Conservation (phyloP, 2,113 vertebrate genomes). For the Myiopsitta monachus region DNA sequence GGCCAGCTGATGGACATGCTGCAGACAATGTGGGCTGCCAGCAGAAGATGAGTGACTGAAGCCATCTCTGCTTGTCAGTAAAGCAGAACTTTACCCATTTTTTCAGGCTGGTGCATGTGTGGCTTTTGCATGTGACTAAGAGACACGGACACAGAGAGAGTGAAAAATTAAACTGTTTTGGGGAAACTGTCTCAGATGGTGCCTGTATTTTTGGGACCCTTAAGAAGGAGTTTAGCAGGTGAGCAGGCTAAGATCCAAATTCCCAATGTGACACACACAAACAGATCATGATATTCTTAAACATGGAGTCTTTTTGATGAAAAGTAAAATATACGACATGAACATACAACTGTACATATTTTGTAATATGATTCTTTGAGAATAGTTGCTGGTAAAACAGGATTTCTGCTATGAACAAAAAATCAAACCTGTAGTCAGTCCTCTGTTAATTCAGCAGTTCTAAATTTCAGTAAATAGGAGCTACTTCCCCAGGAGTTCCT, state of each 20-base stretch:
- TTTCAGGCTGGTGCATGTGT: background rate
- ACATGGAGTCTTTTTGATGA: background rate
- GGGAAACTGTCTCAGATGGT: background rate
- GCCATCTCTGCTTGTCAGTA: background rate
- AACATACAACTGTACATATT: background rate
- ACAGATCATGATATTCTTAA: background rate
- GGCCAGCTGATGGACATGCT: background rate
- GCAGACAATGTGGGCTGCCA: rapidly evolving
- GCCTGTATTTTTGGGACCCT: background rate
- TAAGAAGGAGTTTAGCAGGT: background rate
- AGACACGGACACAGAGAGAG: background rate
- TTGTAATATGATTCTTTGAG: background rate
- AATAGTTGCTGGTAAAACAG: background rate
- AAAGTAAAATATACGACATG: background rate
- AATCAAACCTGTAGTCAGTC: background rate
- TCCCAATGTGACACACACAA: background rate
- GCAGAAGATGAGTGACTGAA: background rate
- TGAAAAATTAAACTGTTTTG: background rate
- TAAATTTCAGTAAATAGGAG: background rate
- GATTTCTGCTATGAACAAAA: background rate
- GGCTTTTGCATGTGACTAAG: background rate
- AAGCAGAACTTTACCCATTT: background rate
- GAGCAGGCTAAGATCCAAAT: background rate
- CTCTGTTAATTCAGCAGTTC: background rate
- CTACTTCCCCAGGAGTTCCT: background rate